Evolutionary conservation across 2,888 invertebrate species (phyloP), one percentile per base, ranked within the genome.

Genomic region (Drosophila fungiperda): DNA sequence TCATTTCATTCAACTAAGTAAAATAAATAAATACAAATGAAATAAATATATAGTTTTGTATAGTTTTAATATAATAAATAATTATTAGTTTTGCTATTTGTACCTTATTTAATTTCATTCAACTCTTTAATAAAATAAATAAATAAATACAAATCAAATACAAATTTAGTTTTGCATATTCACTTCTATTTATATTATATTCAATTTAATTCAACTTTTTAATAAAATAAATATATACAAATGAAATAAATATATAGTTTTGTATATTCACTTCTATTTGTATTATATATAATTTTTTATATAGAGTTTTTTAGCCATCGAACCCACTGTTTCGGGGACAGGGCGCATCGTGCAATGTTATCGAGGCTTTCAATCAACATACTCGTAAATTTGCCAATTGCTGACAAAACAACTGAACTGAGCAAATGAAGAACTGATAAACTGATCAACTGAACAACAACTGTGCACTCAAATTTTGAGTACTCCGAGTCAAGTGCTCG

Each of bases 361-460:
- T 83, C 86, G 60, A 61, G 66, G 32, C 68, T 67, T 58, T 75
- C 73, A 76, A 83, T 85, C 73, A 76, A 83, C 74, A 61, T 62
- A 70, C 76, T 82, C 83, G 80, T 83, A 85, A 83, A 83, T 83
- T 85, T 81, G 78, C 86, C 83, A 83, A 85, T 83, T 85, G 78
- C 75, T 73, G 66, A 68, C 68, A 63, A 69, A 67, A 69, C 60
- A 54, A 74, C 45, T 23, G 45, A 45, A 3, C 20, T 45, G 45
- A 45, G 12, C 20, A 23, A 40, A 8, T 40, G 38, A 20, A 3
- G 1, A 20, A 20, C 20, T 20, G 45, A 20, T 1, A 3, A 45
- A 45, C 12, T 42, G 42, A n/a, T 4, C 6, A 1, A 36, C 15
- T 36, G 36, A 15, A 3, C 15, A 40, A 11, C 38, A 17, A 1